Base-by-base conservation (phyloP, 1,140 invertebrate genomes). In the Antheraea mylitta region DNA sequence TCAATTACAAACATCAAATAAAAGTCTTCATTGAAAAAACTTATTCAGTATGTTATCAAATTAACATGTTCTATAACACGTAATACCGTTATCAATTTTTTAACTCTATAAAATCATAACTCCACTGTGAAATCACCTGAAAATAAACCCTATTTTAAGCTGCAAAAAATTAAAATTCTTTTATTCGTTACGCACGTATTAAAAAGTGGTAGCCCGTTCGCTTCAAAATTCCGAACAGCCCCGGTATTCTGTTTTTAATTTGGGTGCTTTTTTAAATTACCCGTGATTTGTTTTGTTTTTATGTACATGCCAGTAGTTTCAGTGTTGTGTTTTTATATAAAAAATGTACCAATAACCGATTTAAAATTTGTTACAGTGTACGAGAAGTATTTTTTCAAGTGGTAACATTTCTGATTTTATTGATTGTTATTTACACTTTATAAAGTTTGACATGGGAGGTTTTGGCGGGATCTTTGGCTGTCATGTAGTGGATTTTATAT, bases 191-290 rank as follows among this genome's bases (percentile, higher is more conserved):
- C 11, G 13, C n/a, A 81, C 81, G 87, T 89, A 88, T 89, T 83
- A 72, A 77, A 87, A 86, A 83, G 85, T 90, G 87, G 89, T 89
- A 91, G 89, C 69, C 76, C 71, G 77, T 82, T 80, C 78, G 75
- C 87, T 86, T 83, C 82, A 84, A 91, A 82, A 91, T 91, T 91
- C 89, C 87, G 71, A 59, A 60, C 71, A 70, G 73, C 78, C 67
- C 71, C 78, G 80, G 82, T 88, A 30, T 81, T 81, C 79, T 89
- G 16, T 87, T 90, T 86, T 85, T 76, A 87, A 85, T 84, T 85
- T 72, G 73, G 78, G 79, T 79, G 79, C 72, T 82, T 88, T 84
- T 30, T 86, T 88, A 87, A 87, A 88, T 85, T 85, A 84, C 85
- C 79, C 71, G 83, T 73, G 76, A 81, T 87, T 89, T 86, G 75